Evolutionary conservation across 1,140 invertebrate species (phyloP).

Genomic region (Diorhabda elongata): DNA sequence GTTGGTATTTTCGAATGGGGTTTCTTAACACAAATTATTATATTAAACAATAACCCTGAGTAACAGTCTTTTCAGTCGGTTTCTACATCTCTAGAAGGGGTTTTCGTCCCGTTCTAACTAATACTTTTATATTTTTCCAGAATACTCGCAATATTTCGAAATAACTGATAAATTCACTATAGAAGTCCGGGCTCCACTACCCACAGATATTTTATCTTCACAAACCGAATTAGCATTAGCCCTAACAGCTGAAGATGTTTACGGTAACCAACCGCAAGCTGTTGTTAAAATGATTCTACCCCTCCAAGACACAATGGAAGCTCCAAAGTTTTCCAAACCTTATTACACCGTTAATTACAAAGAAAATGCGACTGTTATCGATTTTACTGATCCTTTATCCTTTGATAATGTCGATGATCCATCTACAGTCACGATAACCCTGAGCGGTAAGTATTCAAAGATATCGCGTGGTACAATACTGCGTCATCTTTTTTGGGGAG

Average conservation of each 20-base stretch:
- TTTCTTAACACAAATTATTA: no score
- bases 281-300: constrained; percentile 16
- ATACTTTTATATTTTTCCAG: no score
- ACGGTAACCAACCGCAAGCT: constrained; percentile 8
- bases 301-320: neutral
- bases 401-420: neutral
- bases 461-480: neutral
- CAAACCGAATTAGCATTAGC: constrained; percentile 3
- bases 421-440: neutral
- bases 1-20: no score
- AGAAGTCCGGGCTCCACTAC: neutral
- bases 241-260: constrained; percentile 4
- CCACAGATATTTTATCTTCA: neutral
- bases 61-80: no score
- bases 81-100: no score
- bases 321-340: constrained; percentile 15
- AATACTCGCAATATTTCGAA: no score
- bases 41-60: no score
- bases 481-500: neutral
- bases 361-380: neutral
- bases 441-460: constrained; percentile 3
- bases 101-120: no score
- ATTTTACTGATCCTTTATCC: neutral
- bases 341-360: constrained; percentile 13
- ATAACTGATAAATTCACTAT: no score